These are phyloP conservation scores for Hephaestus fuliginosus DNA, from an alignment of 2,797 vertebrate genomes.

Conservation along the genomic window DNA sequence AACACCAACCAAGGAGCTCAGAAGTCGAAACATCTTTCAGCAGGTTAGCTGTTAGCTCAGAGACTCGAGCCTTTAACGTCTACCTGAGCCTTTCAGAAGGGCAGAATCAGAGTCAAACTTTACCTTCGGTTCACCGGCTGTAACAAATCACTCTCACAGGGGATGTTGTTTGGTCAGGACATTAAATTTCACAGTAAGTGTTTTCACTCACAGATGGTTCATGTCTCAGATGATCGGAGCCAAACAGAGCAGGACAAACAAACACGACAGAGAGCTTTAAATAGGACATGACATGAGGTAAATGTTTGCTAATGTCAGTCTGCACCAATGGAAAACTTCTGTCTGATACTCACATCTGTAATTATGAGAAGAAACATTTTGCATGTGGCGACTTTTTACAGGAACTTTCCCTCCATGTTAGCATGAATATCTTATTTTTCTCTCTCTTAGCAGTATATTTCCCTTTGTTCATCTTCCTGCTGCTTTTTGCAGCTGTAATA, in stretches of 20 bases:
- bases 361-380: not conserved
- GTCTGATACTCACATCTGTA: not conserved
- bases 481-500: not conserved
- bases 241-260: slow-evolving; percentile 14
- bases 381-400: not conserved
- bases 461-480: not conserved
- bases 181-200: not conserved
- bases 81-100: not conserved
- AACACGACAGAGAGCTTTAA: slow-evolving; percentile 11
- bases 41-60: too few relatives aligned
- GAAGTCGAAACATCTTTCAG: not conserved
- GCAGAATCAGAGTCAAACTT: not conserved
- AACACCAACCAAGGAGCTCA: not conserved
- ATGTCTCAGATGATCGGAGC: slow-evolving; percentile 44
- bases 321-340: not conserved
- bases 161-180: slow-evolving; percentile 20
- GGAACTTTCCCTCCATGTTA: not conserved
- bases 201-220: slow-evolving; percentile 57
- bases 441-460: not conserved
- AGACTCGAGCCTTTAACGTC: not conserved
- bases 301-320: not conserved
- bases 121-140: slow-evolving; percentile 21
- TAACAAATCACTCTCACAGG: slow-evolving; percentile 21
- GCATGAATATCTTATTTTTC: not conserved
- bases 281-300: not conserved